Base-by-base conservation (phyloP, 2,888 invertebrate species). In the Yponomeuta malinellus region DNA sequence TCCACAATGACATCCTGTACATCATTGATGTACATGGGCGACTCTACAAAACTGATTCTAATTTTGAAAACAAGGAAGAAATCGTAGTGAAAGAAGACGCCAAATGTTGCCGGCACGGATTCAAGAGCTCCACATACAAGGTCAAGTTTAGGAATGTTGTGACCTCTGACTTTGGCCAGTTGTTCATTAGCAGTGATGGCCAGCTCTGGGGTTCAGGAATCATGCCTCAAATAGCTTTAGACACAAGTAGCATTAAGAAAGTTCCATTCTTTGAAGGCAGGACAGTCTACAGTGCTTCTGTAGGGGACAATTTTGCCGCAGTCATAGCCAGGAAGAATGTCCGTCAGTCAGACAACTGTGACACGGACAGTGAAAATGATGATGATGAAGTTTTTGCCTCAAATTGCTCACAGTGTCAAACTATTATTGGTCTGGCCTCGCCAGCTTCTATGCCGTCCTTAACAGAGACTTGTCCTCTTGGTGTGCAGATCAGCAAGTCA, bases 251-350 rank as follows among this genome's bases (percentile, higher is more conserved):
- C 77, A 95, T 95, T 74, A 94, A 93, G 74, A 94, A 93, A 84
- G 94, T 96, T 69, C 91, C 89, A 73, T 95, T 95, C 85, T 95
- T 96, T 77, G 94, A 95, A 78, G 95, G 94, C 9, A 89, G 95
- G 76, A 93, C 93, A 73, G 94, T 97, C 33, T 93, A 95, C 70
- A 94, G 95, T 80, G 93, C 96, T 67, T 94, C 94, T 10, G 95
- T 97, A 72, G 97, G 97, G 8, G 93, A 93, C 72, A 95, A 96
- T 79, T 97, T 95, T 93, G 97, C 95, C 81, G 95, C 95, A 79
- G 95, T 94, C 69, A 93, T 96, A 77, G 94, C 94, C n/a, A 93
- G 94, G 74, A 95, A 94, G 82, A 92, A 93, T 82, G 93, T 93
- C 12, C 88, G 85, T 75, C 81, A 81, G 72, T 90, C 90, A 70